Evolutionary conservation across 2,797 vertebrate genomes (phyloP), one percentile per base, ranked within the genome.

Genomic region (Hippopotamyrus pictus): DNA sequence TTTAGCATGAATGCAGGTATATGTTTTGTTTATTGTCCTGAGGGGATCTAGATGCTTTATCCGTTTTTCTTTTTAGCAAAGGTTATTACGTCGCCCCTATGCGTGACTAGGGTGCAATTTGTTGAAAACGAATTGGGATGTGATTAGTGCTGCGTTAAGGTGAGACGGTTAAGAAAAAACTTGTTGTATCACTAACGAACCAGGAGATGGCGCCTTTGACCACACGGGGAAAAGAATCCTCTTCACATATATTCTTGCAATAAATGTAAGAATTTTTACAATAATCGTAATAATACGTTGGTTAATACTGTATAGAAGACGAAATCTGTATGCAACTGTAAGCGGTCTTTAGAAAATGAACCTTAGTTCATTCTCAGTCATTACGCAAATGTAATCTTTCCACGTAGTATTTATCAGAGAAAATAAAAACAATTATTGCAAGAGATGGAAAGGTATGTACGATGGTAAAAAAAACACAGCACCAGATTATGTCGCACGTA

Each of bases 211-310:
- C 37, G 54, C 86, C 59, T 25, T 46, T 57, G 59, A 37, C 37
- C 57, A 46, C 54, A 53, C 46, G 33, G 33, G 59, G 4, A 88
- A 65, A 92, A 82, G 33, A 85, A 90, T 91, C 90, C 50, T 87
- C 54, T 90, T 90, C 89, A 92, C 89, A 92, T 14, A 92, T 91
- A 92, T 89, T 92, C 91, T 88, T 94, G 95, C 95, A 97, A 96
- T 96, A 96, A 97, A 96, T 93, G 93, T 94, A 95, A 94, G 93
- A 88, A 89, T 92, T 96, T 96, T 96, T 95, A 96, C 91, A 14
- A 50, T 51, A 83, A 2, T 84, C 9, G 37, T 83, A 50, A 51
- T 84, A 12, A 19, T 29, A 17, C 1, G 9, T 48, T 82, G 33
- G 25, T 73, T 84, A 84, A 8, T 48, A 50, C 46, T 9, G 46